Percentiles rank a stretch among this genome's conserved stretches.
phyloP scores from a whole-genome alignment of 2,888 invertebrate species.

The Drosophila anomalata region DNA sequence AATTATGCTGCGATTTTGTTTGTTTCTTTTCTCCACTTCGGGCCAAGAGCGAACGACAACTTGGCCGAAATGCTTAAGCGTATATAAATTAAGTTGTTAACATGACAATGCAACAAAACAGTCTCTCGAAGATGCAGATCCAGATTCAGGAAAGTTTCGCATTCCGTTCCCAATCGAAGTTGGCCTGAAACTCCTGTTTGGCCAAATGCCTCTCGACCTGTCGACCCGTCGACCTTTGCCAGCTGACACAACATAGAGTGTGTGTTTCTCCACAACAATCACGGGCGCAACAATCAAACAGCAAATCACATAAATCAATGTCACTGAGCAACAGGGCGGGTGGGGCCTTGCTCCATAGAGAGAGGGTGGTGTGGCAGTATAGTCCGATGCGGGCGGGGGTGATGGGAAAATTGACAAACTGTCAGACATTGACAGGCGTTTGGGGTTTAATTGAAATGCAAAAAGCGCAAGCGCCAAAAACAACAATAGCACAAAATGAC shows the following conservation, averaged over 20 bases:
- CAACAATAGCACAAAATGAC: slow-evolving; percentile 41
- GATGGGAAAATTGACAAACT: slow-evolving; percentile 69
- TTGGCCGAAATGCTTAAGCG: slow-evolving; percentile 47
- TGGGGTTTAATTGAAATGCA: slow-evolving; percentile 79
- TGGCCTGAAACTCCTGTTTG: slow-evolving; percentile 29
- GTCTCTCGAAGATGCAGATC: slow-evolving; percentile 28
- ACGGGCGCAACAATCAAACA: slow-evolving; percentile 27
- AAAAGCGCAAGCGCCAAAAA: slow-evolving; percentile 79
- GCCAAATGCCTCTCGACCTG: neutral
- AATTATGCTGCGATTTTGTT: slow-evolving; percentile 56
- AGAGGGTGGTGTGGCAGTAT: neutral
- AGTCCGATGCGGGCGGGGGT: neutral
- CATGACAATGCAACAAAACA: slow-evolving; percentile 82
- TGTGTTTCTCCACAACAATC: slow-evolving; percentile 22
- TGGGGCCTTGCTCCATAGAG: neutral
- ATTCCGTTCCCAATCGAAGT: slow-evolving; percentile 51
- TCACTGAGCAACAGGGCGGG: slow-evolving; percentile 14
- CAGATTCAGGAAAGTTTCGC: slow-evolving; percentile 28
- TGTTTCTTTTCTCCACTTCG: slow-evolving; percentile 13
- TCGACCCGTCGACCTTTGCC: slow-evolving; percentile 3
- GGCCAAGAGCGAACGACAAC: slow-evolving; percentile 20
- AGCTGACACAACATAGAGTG: slow-evolving; percentile 34
- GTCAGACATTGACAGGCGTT: slow-evolving; percentile 75
- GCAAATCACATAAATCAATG: slow-evolving; percentile 63
- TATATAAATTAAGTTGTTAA: slow-evolving; percentile 83